phyloP scores from a whole-genome alignment of 2,113 vertebrate species.

The Mobula birostris region DNA sequence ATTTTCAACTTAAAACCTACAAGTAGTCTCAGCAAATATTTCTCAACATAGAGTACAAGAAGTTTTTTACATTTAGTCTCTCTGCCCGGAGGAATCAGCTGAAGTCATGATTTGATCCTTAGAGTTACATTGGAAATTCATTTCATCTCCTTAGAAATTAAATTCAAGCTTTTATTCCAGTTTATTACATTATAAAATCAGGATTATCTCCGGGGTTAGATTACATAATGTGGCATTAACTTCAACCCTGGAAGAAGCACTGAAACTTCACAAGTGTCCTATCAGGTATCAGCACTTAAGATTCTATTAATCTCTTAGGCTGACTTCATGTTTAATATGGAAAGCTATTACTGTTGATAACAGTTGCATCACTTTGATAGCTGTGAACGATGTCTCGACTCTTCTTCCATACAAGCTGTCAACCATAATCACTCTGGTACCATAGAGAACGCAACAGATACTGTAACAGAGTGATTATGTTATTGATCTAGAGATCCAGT shows the following conservation, averaged over 20 bases:
- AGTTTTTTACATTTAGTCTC: not conserved
- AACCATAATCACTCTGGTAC: too few species aligned
- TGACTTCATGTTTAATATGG: not conserved
- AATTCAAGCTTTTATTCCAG: not conserved
- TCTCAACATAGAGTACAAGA: not conserved
- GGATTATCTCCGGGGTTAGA: not conserved
- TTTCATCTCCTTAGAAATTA: slow-evolving; percentile 3
- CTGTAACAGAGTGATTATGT: too few species aligned
- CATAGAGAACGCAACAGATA: too few species aligned
- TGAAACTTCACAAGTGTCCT: not conserved
- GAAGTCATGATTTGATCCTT: not conserved
- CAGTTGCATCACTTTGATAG: not conserved
- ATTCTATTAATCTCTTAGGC: not conserved
- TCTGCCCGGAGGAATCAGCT: not conserved
- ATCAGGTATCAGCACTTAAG: not conserved
- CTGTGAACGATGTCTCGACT: not conserved
- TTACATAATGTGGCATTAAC: slow-evolving; percentile 15
- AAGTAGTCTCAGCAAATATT: slow-evolving; percentile 54
- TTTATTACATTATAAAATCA: slow-evolving; percentile 5
- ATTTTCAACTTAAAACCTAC: slow-evolving; percentile 40
- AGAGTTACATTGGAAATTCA: not conserved
- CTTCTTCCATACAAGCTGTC: not conserved
- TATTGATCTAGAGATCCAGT: too few species aligned
- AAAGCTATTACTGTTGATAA: not conserved
- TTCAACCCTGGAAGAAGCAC: not conserved